Base-by-base conservation (phyloP, 2,888 invertebrate genomes). In the Microplitis deprimator region DNA sequence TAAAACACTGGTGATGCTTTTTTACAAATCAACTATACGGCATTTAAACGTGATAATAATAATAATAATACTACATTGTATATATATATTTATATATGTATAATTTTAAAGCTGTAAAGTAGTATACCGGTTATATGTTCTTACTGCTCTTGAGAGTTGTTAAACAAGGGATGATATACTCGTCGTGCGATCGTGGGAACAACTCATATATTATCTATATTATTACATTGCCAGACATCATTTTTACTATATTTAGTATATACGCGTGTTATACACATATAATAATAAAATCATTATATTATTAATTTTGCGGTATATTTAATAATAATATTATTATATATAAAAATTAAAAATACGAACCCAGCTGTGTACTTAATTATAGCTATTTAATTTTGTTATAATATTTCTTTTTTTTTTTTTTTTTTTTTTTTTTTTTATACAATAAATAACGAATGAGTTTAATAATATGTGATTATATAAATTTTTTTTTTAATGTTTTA, bases 101-200 rank as follows among this genome's bases (percentile, higher is more conserved):
- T 29, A 29, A 29, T 29, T 29, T 29, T 29, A 29, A 4, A 4
- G 7, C 8, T 39, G 5, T 40, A 68, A 78, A 78, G 76, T 77
- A 61, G 69, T 79, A 50, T 80, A 81, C 81, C 81, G 79, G 80
- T 79, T 50, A 73, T 40, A 40, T 39, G 8, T 17, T 4, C 38
- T 20, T n/a, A 61, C 71, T 50, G n/a, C 71, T 20, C 20, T 70
- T 50, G 50, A 8, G 59, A 17, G 69, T 29, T 10, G 29, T 50
- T 6, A 20, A 10, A 70, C 8, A 70, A 60, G 17, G 59, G 13
- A 38, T 60, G 60, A 50, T 60, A 50, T 60, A 50, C 40, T 40
- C 39, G 50, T 50, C 61, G 71, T 60, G 29, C 29, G 60, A 61
- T 62, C 62, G 71, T 73, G 73, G 65, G 65, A 73, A 73, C 50